A percentile compares a stretch with the other conserved stretches of the same genome.
Conservation (phyloP, 1,140 invertebrate genomes). For the Holcopasites calliopsidis region DNA sequence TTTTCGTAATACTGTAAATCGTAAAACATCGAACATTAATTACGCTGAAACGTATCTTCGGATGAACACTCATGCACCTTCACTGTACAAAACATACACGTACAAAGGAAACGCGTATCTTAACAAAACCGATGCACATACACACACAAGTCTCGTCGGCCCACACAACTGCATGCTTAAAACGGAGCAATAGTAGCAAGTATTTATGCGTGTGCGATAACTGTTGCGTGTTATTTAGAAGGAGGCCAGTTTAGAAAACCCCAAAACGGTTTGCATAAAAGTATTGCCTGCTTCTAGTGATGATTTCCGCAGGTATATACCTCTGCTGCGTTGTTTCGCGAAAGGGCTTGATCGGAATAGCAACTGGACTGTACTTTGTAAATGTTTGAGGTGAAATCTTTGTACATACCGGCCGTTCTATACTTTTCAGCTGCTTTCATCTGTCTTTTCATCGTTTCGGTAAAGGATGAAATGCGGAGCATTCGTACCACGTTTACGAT, state of each 20-base stretch:
- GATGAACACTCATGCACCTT: background rate
- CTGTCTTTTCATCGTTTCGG: slow-evolving; percentile 35
- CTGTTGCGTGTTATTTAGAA: background rate
- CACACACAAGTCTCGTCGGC: background rate
- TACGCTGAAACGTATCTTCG: background rate
- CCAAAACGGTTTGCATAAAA: background rate
- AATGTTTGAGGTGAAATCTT: slow-evolving; percentile 11
- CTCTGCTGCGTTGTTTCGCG: slow-evolving; percentile 2
- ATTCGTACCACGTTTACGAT: slow-evolving; percentile 44
- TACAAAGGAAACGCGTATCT: too few relatives aligned
- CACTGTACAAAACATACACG: too few relatives aligned
- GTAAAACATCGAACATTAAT: background rate
- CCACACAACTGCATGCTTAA: slow-evolving; percentile 11
- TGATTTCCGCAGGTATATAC: background rate
- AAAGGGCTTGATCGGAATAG: background rate
- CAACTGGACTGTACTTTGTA: background rate
- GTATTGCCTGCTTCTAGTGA: slow-evolving; percentile 25
- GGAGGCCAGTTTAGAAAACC: background rate
- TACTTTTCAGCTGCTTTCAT: slow-evolving; percentile 60
- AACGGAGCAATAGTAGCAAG: background rate
- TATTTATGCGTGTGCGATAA: background rate
- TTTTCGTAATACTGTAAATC: background rate
- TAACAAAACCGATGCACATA: background rate
- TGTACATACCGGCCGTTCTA: slow-evolving; percentile 42
- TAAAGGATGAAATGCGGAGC: slow-evolving; percentile 25